phyloP scores from a whole-genome alignment of 1,140 invertebrate genomes.

The Ditylenchus dipsaci region DNA sequence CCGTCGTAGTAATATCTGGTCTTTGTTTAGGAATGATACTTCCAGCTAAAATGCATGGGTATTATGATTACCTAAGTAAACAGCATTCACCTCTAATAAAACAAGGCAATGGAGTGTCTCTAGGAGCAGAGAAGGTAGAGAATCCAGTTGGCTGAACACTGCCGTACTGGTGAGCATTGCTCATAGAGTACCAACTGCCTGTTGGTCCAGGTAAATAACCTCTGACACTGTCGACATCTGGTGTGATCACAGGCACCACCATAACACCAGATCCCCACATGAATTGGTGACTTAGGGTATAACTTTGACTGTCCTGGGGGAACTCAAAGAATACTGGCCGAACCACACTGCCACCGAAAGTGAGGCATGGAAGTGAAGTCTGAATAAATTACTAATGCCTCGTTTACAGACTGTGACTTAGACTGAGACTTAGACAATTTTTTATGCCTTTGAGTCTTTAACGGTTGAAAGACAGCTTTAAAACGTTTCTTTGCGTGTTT shows the following conservation, averaged over 20 bases:
- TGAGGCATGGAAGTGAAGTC: constrained; percentile 39
- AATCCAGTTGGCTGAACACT: constrained; percentile 25
- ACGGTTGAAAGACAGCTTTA: too few species aligned
- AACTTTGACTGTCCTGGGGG: constrained; percentile 27
- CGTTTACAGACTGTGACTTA: too few species aligned
- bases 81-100: constrained; percentile 43
- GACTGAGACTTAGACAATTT: too few species aligned
- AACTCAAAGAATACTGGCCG: constrained; percentile 56
- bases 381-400: too few species aligned
- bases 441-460: too few species aligned
- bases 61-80: neutral
- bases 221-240: constrained; percentile 30
- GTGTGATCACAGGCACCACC: constrained; percentile 27
- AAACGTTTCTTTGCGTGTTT: too few species aligned
- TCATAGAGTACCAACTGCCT: constrained; percentile 50
- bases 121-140: constrained; percentile 35
- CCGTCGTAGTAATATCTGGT: constrained; percentile 27
- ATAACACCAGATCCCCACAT: constrained; percentile 45
- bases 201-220: constrained; percentile 37
- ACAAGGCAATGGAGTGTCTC: constrained; percentile 41
- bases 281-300: constrained; percentile 42
- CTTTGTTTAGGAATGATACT: constrained; percentile 24
- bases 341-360: constrained; percentile 47
- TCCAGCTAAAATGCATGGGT: constrained; percentile 8
- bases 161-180: constrained; percentile 39